Evolutionary conservation across 2,113 vertebrate species (phyloP).

Genomic region (Cyanoramphus novaezelandiae): DNA sequence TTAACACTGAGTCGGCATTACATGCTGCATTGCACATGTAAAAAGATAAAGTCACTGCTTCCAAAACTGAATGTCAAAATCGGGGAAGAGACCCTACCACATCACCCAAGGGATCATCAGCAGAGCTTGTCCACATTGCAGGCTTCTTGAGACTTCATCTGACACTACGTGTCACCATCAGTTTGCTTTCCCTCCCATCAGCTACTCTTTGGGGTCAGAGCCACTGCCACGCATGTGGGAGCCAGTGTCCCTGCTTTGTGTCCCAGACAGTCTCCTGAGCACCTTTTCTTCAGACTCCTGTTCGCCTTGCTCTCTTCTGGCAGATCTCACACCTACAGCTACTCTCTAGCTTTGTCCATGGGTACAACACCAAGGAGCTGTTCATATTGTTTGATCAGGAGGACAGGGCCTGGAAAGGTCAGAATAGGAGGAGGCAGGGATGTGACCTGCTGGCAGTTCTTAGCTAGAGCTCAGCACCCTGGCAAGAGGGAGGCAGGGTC

Average conservation of each 20-base stretch:
- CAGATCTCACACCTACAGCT: neutral
- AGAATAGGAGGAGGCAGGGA: neutral
- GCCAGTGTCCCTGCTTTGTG: neutral
- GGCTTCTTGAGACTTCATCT: neutral
- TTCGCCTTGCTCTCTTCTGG: neutral
- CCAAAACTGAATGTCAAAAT: neutral
- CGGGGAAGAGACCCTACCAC: neutral
- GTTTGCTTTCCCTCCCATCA: neutral
- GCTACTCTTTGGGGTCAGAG: neutral
- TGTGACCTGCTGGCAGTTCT: neutral
- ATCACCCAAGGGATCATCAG: neutral
- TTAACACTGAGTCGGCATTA: neutral
- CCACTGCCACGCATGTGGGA: fast-evolving
- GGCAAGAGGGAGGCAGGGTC: neutral
- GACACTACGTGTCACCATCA: fast-evolving
- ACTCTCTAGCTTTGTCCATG: neutral
- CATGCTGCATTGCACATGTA: neutral
- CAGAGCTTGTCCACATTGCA: neutral
- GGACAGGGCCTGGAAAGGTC: neutral
- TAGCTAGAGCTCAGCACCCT: neutral
- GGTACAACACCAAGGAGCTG: neutral
- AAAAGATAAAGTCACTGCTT: neutral
- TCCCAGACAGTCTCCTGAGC: neutral
- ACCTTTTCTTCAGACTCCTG: neutral
- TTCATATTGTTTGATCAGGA: neutral